Evolutionary conservation across 2,888 invertebrate species (phyloP), one percentile per base, ranked within the genome.

Genomic region (Agrotis segetum): DNA sequence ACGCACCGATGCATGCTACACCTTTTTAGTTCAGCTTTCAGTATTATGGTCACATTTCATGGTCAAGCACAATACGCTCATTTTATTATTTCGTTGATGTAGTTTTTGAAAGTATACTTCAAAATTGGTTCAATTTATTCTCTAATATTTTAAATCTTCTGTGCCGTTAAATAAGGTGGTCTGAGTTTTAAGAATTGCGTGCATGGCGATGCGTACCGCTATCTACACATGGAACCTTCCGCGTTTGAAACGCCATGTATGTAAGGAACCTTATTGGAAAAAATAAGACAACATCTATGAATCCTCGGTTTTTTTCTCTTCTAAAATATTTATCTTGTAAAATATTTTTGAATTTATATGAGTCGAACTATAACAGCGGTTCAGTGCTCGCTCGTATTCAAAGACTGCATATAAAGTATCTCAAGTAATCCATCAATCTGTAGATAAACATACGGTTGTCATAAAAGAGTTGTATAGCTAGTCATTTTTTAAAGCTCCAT

Each of bases 1-100:
- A 89, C 85, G 81, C 86, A 86, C 88, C 88, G 81, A 68, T 82
- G 77, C 87, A 87, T 80, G 75, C 55, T 50, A 67, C 74, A 71
- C 67, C 79, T 70, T 72, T 69, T 71, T 66, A 56, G 58, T 78
- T 78, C 59, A 24, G 68, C 71, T 74, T 71, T 62, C 16, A 47
- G 14, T 69, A 59, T 59, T 55, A 47, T 14, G 29, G 21, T 67
- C 58, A 59, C 67, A 53, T 50, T 67, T 46, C n/a, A 7, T 58
- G 29, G 19, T 40, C 29, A 60, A 47, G 46, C 79, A 72, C 75
- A n/a, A 13, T 70, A 34, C 11, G 50, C 17, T 47, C 16, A 24
- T 50, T 67, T 24, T 4, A 13, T 13, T 4, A 34, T 29, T n/a
- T 49, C 17, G 34, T 68, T 46, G 3, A 24, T 66, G 67, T 67